Evolutionary conservation across 1,140 invertebrate genomes (phyloP).

Genomic region (Bombyx mandarina): DNA sequence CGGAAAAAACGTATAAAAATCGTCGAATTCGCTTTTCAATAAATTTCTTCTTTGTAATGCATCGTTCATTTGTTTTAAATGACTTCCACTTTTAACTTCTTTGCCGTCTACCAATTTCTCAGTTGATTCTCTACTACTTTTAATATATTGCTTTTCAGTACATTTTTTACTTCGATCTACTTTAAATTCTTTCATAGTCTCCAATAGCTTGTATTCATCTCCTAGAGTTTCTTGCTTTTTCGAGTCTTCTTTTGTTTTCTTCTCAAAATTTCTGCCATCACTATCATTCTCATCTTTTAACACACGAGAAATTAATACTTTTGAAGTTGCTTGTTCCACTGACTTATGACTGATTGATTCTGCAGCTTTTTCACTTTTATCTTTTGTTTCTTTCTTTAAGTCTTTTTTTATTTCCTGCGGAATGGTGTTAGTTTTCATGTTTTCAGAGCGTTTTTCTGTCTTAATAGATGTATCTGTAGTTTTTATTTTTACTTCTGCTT

Average conservation of each 20-base stretch:
- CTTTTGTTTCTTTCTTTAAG: slow-evolving; percentile 10
- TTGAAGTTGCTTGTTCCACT: too few species aligned
- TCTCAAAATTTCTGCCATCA: too few species aligned
- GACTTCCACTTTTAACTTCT: slow-evolving; percentile 22
- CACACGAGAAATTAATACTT: too few species aligned
- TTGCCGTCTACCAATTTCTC: slow-evolving; percentile 17
- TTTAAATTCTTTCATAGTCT: slow-evolving; percentile 16
- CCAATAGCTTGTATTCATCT: slow-evolving; percentile 12
- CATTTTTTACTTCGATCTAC: slow-evolving; percentile 12
- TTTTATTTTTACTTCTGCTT: too few species aligned
- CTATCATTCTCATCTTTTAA: too few species aligned
- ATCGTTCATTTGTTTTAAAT: slow-evolving; percentile 40
- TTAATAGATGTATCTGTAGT: too few species aligned
- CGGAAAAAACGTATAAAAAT: slow-evolving; percentile 73
- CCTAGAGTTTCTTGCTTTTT: slow-evolving; percentile 12
- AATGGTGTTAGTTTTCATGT: too few species aligned
- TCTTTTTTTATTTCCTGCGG: slow-evolving; percentile 4
- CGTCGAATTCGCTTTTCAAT: slow-evolving; percentile 68
- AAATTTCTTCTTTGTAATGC: slow-evolving; percentile 51
- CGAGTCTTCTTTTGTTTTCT: too few species aligned
- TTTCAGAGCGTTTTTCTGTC: too few species aligned
- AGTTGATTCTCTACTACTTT: slow-evolving; percentile 23
- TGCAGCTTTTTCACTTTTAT: slow-evolving; percentile 11
- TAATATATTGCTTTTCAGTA: slow-evolving; percentile 11
- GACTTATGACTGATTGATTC: neutral